Conservation (phyloP, 2,113 vertebrate species). For the Hoplias malabaricus region DNA sequence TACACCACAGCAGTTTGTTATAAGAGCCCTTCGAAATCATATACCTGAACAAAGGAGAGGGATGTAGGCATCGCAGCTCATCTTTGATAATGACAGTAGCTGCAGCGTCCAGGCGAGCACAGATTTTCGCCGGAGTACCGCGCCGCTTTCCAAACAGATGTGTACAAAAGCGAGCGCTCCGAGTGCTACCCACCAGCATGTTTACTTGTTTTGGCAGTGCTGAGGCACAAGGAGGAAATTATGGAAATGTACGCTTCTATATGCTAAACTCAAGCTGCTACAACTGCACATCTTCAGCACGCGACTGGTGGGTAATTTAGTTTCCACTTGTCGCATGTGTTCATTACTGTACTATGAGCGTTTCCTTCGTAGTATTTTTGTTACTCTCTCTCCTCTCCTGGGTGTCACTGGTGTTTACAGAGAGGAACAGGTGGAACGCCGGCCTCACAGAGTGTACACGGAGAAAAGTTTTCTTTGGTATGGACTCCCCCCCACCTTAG, state of each 20-base stretch:
- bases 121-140: neutral
- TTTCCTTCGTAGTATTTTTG: neutral
- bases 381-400: neutral
- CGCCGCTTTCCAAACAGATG: neutral
- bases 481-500: slow-evolving; percentile 2
- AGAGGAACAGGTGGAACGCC: slow-evolving; percentile 49
- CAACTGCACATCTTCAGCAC: neutral
- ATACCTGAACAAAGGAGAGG: neutral
- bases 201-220: neutral
- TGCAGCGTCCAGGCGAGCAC: neutral
- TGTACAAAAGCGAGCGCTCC: neutral
- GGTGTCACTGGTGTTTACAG: neutral
- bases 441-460: slow-evolving; percentile 23
- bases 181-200: neutral
- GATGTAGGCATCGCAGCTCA: neutral
- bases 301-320: neutral
- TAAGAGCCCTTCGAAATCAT: neutral
- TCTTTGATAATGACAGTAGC: slow-evolving; percentile 6
- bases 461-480: slow-evolving; percentile 37
- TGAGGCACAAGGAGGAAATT: neutral
- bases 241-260: slow-evolving; percentile 18
- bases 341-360: neutral
- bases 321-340: slow-evolving; percentile 33
- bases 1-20: neutral
- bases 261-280: slow-evolving; percentile 10